Percentiles rank a stretch among this genome's conserved stretches.
Conservation (phyloP, 2,797 vertebrate species). For the Onychomys leucogaster region DNA sequence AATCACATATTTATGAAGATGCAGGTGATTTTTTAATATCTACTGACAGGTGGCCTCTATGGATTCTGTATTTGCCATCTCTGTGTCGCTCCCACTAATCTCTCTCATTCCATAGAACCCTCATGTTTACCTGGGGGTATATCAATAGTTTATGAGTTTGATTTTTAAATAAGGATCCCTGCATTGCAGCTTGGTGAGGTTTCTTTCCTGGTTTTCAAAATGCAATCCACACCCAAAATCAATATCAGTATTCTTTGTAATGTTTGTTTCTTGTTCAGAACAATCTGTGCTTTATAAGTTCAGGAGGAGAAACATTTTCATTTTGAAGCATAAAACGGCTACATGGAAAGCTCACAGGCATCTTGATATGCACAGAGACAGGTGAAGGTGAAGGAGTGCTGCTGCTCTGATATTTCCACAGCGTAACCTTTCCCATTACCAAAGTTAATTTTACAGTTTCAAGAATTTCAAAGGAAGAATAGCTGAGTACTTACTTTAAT, state of each 20-base stretch:
- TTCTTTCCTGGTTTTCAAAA: conserved; percentile 61
- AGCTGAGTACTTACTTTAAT: conserved; percentile 76
- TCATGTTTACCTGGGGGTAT: conserved; percentile 50
- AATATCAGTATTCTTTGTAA: conserved; percentile 65
- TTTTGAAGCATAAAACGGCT: conserved; percentile 48
- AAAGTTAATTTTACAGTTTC: conserved; percentile 74
- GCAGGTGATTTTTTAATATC: conserved; percentile 61
- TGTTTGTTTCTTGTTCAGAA: neutral
- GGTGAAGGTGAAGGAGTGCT: conserved; percentile 25
- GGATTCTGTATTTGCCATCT: conserved; percentile 56
- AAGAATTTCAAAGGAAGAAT: conserved; percentile 66
- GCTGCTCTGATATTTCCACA: conserved; percentile 45
- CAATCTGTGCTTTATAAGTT: conserved; percentile 38
- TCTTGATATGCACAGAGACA: neutral
- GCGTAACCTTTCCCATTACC: neutral
- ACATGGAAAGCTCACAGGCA: conserved; percentile 52
- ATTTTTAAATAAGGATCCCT: conserved; percentile 63
- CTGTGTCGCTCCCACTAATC: neutral
- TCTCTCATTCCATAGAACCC: conserved; percentile 35
- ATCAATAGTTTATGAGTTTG: conserved; percentile 73
- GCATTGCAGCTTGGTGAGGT: conserved; percentile 22
- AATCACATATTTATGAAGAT: conserved; percentile 73
- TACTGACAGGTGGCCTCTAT: conserved; percentile 59
- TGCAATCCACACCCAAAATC: conserved; percentile 60
- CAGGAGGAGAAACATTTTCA: neutral